Percentiles rank a stretch among this genome's conserved stretches.
Conservation (phyloP, 2,113 vertebrate genomes). For the Alethe diademata region DNA sequence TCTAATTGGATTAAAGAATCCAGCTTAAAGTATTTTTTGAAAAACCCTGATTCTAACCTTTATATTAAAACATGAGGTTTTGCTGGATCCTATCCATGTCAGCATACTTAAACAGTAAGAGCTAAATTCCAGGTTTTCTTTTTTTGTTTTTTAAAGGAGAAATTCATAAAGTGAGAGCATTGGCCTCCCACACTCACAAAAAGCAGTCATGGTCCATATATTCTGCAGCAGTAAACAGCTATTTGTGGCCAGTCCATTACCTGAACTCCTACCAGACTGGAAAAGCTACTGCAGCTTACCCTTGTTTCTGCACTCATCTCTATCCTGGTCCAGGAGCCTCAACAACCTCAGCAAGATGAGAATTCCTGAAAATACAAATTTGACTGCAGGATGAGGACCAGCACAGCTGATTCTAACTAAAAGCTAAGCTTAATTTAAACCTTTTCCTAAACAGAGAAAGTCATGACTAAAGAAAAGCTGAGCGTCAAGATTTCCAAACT, state of each 20-base stretch:
- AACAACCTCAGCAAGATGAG: not conserved
- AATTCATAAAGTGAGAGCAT: not conserved
- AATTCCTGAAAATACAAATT: not conserved
- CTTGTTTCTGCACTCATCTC: not conserved
- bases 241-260: not conserved
- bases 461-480: not conserved
- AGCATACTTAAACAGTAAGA: not conserved
- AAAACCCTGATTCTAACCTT: slow-evolving; percentile 29
- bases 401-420: not conserved
- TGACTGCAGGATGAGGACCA: slow-evolving; percentile 4
- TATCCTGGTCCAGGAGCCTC: not conserved
- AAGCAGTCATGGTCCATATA: slow-evolving; percentile 10
- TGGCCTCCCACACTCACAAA: not conserved
- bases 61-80: not conserved
- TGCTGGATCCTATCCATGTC: not conserved
- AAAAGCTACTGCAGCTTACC: not conserved
- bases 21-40: not conserved
- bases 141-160: not conserved
- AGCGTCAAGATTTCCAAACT: not conserved
- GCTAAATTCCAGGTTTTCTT: not conserved
- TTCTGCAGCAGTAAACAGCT: not conserved
- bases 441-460: not conserved
- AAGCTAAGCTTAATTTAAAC: slow-evolving; percentile 4
- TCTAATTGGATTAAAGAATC: slow-evolving; percentile 16
- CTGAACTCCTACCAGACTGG: not conserved